Base-by-base conservation (phyloP, 1,140 invertebrate genomes). In the Pentalonia nigronervosa region DNA sequence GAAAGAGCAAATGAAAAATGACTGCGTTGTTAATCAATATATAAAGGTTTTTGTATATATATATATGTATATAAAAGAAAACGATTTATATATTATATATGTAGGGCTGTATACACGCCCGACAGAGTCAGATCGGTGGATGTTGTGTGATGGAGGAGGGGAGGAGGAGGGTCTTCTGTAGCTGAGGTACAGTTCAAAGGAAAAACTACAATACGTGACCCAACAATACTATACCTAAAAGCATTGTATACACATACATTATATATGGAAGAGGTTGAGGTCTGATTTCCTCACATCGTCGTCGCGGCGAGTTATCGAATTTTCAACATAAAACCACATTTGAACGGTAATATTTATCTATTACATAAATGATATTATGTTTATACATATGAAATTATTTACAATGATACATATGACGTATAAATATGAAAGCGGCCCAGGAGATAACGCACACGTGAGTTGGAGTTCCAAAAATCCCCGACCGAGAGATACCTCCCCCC, bases 41-140 rank as follows among this genome's bases (percentile, higher is more conserved):
- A 34, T 89, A 89, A 76, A 76, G n/a, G 60, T 76, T 76, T 76
- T 67, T 76, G n/a, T 76, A 30, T 76, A 76, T 76, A 30, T 76
- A 76, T 76, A 76, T 17, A 76, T n/a, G n/a, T 76, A 76, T 17
- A 76, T 34, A 76, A n/a, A 76, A 76, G n/a, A 76, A 76, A 76
- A 76, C 50, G 7, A 41, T 41, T 53, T 53, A 76, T n/a, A 67
- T 67, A 41, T 41, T n/a, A 41, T 4, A 41, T 48, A 67, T n/a
- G 17, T 76, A 14, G 60, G 30, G 60, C n/a, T 6, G 60, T 76
- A 34, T 76, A 17, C 30, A 76, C 60, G 14, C 60, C 60, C 60
- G n/a, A 76, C n/a, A 76, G n/a, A 76, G 14, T n/a, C 60, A 6
- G n/a, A 76, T 76, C 30, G 14, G 60, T 76, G 14, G 60, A 11